These are phyloP conservation scores for Chalcosyrphus nemorum DNA, from an alignment of 2,888 invertebrate genomes.

Conservation along the genomic window DNA sequence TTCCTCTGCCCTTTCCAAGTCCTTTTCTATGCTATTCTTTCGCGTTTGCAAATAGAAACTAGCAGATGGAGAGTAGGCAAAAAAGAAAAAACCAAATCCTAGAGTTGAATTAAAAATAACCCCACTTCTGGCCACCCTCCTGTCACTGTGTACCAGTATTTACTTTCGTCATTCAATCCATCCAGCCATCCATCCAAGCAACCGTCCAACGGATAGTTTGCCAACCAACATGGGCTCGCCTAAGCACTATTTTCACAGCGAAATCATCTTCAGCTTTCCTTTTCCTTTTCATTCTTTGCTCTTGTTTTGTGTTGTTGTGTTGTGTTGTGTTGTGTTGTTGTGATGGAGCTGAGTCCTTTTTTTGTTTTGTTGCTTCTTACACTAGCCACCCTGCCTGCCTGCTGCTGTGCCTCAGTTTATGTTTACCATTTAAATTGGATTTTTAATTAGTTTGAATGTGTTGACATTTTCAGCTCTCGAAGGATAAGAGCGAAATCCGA, in stretches of 20 bases:
- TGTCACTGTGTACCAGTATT: conserved; percentile 27
- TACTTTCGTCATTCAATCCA: conserved; percentile 53
- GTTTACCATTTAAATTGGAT: conserved; percentile 73
- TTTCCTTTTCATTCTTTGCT: conserved; percentile 52
- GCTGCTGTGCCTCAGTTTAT: conserved; percentile 54
- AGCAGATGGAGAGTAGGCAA: conserved; percentile 2
- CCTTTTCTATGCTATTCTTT: conserved; percentile 16
- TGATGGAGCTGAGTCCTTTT: conserved; percentile 24
- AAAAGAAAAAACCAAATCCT: conserved; percentile 19
- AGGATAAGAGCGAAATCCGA: conserved; percentile 54
- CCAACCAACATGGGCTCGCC: conserved; percentile 52
- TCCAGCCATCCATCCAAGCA: background rate
- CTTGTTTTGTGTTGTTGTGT: background rate
- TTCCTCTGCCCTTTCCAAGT: conserved; percentile 8
- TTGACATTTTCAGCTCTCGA: conserved; percentile 70
- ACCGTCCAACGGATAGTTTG: conserved; percentile 46
- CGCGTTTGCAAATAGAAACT: conserved; percentile 24
- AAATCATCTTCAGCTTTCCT: conserved; percentile 66
- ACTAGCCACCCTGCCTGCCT: conserved; percentile 13
- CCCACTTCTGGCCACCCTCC: background rate
- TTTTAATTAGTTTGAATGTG: conserved; percentile 73
- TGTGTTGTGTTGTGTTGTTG: conserved; percentile 31
- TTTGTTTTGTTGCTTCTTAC: background rate
- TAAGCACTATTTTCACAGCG: conserved; percentile 61
- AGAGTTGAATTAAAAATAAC: conserved; percentile 54